Evolutionary conservation across 2,797 vertebrate species (phyloP), one percentile per base, ranked within the genome.

Genomic region (Xenentodon cancila): DNA sequence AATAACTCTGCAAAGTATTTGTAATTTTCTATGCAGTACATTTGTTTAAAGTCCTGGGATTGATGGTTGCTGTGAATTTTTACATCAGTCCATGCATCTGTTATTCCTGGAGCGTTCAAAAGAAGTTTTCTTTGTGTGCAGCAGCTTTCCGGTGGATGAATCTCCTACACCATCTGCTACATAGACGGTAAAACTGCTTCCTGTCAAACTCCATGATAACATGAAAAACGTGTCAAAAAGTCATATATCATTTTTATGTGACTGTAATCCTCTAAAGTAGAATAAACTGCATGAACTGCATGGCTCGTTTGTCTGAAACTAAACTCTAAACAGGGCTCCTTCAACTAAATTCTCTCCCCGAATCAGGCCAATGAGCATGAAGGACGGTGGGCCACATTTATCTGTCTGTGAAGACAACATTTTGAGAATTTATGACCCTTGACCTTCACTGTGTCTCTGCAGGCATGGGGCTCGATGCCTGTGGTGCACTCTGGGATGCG

Each of bases 371-470:
- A 55, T 21, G 59, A 77, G 67, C 81, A 53, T 85, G 84, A 89
- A 86, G 81, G 81, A 85, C 86, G 53, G 18, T 17, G 6, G 65
- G 77, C 68, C 73, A 56, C 37, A 84, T 68, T 80, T 79, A 88
- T 88, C 81, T 51, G 77, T 69, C 75, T 84, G 84, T 75, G 78
- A 87, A 79, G 84, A 86, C 84, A 84, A 85, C 88, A 87, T 71
- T 83, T 68, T 60, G 76, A 27, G 77, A 85, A 75, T 89, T 89
- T 84, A 90, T 82, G 86, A 90, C 86, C 89, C 89, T 60, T 91
- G 84, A 88, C 86, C 87, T 87, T 84, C 79, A 54, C 25, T 50
- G 55, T 32, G 59, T 69, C 60, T 81, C 77, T 71, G 43, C 52
- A 44, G 67, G 78, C 64, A 49, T 7, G 20, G 59, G 60, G 63